These are phyloP conservation scores for Aphelenchoides fujianensis DNA, from an alignment of 1,140 invertebrate genomes.

Conservation along the genomic window DNA sequence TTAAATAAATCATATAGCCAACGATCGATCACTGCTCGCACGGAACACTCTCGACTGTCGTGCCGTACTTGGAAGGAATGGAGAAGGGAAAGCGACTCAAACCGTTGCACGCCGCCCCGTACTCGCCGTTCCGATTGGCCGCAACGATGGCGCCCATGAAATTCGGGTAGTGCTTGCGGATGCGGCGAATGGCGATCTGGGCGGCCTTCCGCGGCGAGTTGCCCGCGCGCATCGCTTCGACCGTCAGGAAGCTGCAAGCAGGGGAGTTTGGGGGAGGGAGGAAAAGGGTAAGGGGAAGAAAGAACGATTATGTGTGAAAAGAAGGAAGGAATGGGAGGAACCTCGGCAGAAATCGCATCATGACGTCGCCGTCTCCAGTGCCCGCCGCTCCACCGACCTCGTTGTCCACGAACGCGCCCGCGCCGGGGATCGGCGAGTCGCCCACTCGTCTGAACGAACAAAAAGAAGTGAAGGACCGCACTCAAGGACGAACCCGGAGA, in stretches of 20 bases:
- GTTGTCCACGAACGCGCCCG: slow-evolving; percentile 88
- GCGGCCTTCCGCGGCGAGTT: slow-evolving; percentile 67
- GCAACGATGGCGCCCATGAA: slow-evolving; percentile 56
- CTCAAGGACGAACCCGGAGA: slow-evolving; percentile 73
- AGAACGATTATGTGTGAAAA: neutral
- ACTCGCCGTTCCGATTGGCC: slow-evolving; percentile 35
- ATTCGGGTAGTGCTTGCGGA: slow-evolving; percentile 50
- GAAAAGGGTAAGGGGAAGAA: slow-evolving; percentile 6
- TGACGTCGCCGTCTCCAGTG: slow-evolving; percentile 93
- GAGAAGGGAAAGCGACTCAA: slow-evolving; percentile 41
- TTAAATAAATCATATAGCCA: no score
- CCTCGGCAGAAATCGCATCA: slow-evolving; percentile 90
- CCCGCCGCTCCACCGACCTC: slow-evolving; percentile 82
- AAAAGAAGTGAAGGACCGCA: neutral
- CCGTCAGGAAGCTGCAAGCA: slow-evolving; percentile 73
- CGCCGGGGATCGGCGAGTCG: slow-evolving; percentile 87
- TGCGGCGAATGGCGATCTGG: slow-evolving; percentile 46
- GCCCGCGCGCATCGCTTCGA: slow-evolving; percentile 80
- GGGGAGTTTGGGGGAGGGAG: no score
- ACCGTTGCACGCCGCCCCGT: slow-evolving; percentile 54
- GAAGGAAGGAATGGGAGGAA: slow-evolving; percentile 65
- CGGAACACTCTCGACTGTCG: slow-evolving; percentile 1
- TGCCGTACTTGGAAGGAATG: slow-evolving; percentile 16
- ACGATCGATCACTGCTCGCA: slow-evolving; percentile 12
- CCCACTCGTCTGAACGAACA: slow-evolving; percentile 73